Percentiles rank a stretch among this genome's conserved stretches.
Conservation (phyloP, 2,888 invertebrate species). For the Gymnosoma rotundatum region DNA sequence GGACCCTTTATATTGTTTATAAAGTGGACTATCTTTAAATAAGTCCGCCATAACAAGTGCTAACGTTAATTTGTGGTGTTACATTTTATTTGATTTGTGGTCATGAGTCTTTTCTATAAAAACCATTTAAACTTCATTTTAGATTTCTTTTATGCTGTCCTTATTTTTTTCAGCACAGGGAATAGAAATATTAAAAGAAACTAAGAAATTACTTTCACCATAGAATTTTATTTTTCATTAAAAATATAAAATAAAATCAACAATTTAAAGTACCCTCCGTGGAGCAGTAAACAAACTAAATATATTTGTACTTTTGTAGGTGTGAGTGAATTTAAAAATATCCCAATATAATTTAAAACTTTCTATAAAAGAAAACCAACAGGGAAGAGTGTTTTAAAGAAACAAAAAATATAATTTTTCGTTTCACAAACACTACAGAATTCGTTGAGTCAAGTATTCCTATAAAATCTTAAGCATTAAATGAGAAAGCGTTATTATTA, state of each 20-base stretch:
- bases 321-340: conserved; percentile 26
- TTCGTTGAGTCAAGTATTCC: background rate
- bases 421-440: background rate
- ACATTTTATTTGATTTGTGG: too few relatives aligned
- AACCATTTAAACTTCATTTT: too few relatives aligned
- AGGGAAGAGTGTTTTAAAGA: background rate
- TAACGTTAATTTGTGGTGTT: too few relatives aligned
- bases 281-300: conserved; percentile 47
- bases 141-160: too few relatives aligned
- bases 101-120: too few relatives aligned
- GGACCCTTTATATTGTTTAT: too few relatives aligned
- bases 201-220: background rate
- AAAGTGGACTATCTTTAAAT: too few relatives aligned
- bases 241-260: conserved; percentile 41
- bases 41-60: too few relatives aligned
- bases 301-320: conserved; percentile 20
- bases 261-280: conserved; percentile 42
- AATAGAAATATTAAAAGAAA: background rate
- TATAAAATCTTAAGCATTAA: conserved; percentile 6
- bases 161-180: background rate
- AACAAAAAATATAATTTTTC: background rate
- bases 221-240: conserved; percentile 35
- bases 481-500: background rate
- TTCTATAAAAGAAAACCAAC: conserved; percentile 12
- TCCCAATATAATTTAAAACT: conserved; percentile 51